A percentile compares a stretch with the other conserved stretches of the same genome.
Conservation (phyloP, 2,797 vertebrate genomes). For the Dendrocincla tyrannina region DNA sequence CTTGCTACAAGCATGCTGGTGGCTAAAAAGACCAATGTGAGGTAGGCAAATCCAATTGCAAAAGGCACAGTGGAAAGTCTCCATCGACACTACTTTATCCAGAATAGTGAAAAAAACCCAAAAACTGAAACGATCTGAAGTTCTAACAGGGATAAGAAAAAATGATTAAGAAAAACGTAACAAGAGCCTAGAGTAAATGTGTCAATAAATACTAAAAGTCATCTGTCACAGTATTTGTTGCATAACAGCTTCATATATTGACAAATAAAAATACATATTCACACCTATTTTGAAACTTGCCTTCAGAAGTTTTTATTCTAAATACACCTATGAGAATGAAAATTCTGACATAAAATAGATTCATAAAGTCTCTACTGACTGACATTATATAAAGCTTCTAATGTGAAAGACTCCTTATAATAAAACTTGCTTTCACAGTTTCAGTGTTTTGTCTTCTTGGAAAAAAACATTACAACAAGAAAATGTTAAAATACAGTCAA, state of each 20-base stretch:
- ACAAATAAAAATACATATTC: background rate
- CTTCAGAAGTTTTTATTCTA: background rate
- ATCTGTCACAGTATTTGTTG: background rate
- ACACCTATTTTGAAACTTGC: background rate
- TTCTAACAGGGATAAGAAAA: background rate
- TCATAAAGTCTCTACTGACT: conserved; percentile 39
- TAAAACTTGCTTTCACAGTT: conserved; percentile 39
- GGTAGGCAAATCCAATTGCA: too few species aligned
- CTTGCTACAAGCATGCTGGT: too few species aligned
- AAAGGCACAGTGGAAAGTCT: too few species aligned
- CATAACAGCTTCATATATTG: background rate
- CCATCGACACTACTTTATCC: background rate
- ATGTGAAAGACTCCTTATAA: background rate
- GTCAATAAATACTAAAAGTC: background rate
- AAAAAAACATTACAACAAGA: background rate
- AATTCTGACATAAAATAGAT: conserved; percentile 49
- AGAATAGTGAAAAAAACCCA: background rate
- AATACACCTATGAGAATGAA: conserved; percentile 36
- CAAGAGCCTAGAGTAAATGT: background rate
- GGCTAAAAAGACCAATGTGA: too few species aligned
- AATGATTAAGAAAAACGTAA: background rate
- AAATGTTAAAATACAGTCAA: background rate
- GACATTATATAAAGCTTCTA: conserved; percentile 60
- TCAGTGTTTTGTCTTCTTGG: background rate
- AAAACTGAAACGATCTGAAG: background rate